Evolutionary conservation across 2,113 vertebrate species (phyloP), one percentile per base, ranked within the genome.

Genomic region (Colinus virginianus): DNA sequence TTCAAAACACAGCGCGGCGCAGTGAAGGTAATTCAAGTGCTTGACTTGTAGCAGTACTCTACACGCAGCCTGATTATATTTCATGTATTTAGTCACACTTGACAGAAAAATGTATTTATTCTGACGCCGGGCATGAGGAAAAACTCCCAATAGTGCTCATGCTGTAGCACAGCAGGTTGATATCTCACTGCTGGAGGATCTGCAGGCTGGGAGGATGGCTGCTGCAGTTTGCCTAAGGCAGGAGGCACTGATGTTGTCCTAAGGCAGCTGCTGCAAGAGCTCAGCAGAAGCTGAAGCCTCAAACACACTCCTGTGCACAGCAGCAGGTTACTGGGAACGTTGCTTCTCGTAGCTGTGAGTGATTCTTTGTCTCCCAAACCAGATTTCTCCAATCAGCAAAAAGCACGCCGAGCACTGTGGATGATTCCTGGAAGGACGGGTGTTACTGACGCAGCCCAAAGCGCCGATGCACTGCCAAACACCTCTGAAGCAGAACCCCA

Each of bases 381-480:
- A 99, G 99, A 79, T 98, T 98, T 84, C 88, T 98, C 23, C 98
- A 98, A 59, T 97, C 98, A 74, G 91, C 97, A 25, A 98, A 98
- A 97, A 97, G 90, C 5, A 78, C 61, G 40, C 80, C 75, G 59
- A 66, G 76, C 20, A 42, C 90, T 0, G 92, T 98, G 49, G 96
- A 98, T 0, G 98, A 99, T 30, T 98, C 98, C 40, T 99, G 98
- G 99, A 99, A 98, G 97, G 98, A 99, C 1, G 98, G 98, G 66
- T 99, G 98, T 87, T 99, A 99, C 97, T 99, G 97, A 98, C 4
- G 53, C 48, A 8, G 14, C 36, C 78, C 53, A 14, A 42, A 64
- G 14, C 13, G 17, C 68, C 6, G 46, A 23, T 4, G 26, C 42
- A 14, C 64, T 90, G 70, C 45, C 15, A 9, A 7, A 34, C n/a